Conservation (phyloP, 2,113 vertebrate genomes). For the human region GRCh38 chr5:37272501-37273000, state of each 20-base stretch:
- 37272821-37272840: fast-evolving
- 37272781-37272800: not conserved
- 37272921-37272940: not conserved
- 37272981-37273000: not conserved
- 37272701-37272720: not conserved
- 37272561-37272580: not conserved
- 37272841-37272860: not conserved
- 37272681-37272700: not conserved
- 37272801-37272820: not conserved
- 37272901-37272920: not conserved
- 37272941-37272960: not conserved
- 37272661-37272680: not conserved
- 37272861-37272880: not conserved
- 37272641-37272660: not conserved
- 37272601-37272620: not conserved
- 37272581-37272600: not conserved
- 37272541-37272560: not conserved
- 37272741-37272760: not conserved
- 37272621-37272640: not conserved
- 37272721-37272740: not conserved
- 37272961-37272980: not conserved
- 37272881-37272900: not conserved
- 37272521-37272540: not conserved
- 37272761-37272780: not conserved
- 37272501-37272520: not conserved